These are phyloP conservation scores for Fukomys damarensis DNA, from an alignment of 2,113 vertebrate species.

Conservation along the genomic window DNA sequence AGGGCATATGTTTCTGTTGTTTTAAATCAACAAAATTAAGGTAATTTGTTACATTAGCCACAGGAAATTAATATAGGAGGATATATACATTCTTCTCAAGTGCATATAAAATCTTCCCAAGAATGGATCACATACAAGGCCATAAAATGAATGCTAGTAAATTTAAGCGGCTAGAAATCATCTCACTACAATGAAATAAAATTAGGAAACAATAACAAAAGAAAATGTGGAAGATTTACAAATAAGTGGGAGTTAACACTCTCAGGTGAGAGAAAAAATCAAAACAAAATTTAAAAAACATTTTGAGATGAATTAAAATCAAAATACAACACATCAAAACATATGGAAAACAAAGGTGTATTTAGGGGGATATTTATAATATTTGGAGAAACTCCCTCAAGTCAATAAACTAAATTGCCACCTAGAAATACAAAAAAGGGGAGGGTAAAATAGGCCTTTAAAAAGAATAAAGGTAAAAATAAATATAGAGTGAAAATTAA, in stretches of 20 bases:
- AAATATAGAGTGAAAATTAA: neutral
- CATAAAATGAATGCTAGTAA: neutral
- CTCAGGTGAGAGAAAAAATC: neutral
- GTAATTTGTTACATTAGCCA: neutral
- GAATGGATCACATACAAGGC: neutral
- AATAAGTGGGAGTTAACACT: neutral
- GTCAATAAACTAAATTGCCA: neutral
- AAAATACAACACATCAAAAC: neutral
- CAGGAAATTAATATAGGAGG: neutral
- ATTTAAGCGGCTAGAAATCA: neutral
- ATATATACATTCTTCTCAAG: neutral
- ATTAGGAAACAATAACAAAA: neutral
- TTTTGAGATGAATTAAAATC: slow-evolving; percentile 1
- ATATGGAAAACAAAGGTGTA: neutral
- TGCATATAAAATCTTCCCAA: neutral
- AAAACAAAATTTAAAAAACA: slow-evolving; percentile 25
- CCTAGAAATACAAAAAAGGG: neutral
- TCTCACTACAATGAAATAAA: neutral
- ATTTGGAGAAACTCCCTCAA: neutral
- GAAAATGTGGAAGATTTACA: neutral
- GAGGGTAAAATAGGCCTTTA: neutral
- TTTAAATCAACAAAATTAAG: neutral
- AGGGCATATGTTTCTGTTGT: neutral
- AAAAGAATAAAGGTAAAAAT: neutral
- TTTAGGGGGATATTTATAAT: neutral